Base-by-base conservation (phyloP, 2,888 invertebrate species). In the Labia minor region DNA sequence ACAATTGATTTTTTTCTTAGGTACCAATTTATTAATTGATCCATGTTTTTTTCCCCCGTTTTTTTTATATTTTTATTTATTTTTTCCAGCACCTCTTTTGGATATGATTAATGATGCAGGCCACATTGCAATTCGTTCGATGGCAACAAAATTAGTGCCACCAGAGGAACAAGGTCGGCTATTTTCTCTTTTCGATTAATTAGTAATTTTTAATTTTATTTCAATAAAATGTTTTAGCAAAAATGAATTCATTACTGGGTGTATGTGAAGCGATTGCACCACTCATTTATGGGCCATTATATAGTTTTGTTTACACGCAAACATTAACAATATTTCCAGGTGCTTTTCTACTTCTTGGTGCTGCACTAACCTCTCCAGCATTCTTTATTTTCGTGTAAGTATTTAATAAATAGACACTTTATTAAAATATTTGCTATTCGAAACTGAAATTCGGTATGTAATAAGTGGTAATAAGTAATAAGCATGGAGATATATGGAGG, bases 191-290 rank as follows among this genome's bases (percentile, higher is more conserved):
- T n/a, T n/a, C n/a, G n/a, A n/a, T n/a, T n/a, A n/a, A n/a, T n/a
- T n/a, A n/a, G n/a, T n/a, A n/a, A n/a, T n/a, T n/a, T n/a, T n/a
- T n/a, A n/a, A n/a, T n/a, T n/a, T n/a, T n/a, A n/a, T n/a, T n/a
- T n/a, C n/a, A n/a, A n/a, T n/a, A n/a, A n/a, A n/a, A n/a, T 26
- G 8, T 69, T 69, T 64, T 66, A 75, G 82, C 81, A 19, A 83
- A 82, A 76, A 80, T 83, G 0, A 77, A 78, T 68, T 85, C 85
- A 74, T 78, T 85, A 72, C 82, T 84, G 72, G 83, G 83, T 69
- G 81, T 85, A 74, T 81, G 81, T 26, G 84, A 85, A 74, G 82
- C 83, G 1, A 72, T 84, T 69, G 82, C 82, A 3, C 81, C 82
- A 0, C 80, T 82, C 65, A 76, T 83, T 65, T 81, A 82, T 72